Evolutionary conservation across 2,797 vertebrate genomes (phyloP).

Genomic region (Scolopax rusticola): DNA sequence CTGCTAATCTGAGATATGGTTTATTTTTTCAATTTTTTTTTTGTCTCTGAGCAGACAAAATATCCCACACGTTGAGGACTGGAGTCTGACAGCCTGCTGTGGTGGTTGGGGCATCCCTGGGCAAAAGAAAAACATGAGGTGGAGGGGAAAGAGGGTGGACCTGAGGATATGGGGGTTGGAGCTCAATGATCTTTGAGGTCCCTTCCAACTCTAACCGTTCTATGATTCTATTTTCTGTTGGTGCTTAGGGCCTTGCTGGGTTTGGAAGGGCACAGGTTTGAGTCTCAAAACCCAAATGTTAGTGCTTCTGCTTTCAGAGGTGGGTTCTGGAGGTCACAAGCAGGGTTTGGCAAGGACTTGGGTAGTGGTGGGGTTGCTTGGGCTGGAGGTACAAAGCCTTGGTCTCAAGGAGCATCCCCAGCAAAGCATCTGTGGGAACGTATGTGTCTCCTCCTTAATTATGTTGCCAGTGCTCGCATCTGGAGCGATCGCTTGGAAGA

Average conservation of each 20-base stretch:
- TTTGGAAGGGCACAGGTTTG: not conserved
- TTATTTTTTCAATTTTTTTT: no score
- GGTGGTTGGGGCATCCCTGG: rapidly evolving
- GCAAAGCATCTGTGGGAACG: not conserved
- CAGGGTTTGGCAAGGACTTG: not conserved
- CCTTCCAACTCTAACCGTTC: no score
- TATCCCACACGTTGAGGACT: not conserved
- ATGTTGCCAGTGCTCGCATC: rapidly evolving
- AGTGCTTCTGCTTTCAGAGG: rapidly evolving
- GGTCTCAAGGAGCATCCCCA: rapidly evolving
- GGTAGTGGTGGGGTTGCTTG: not conserved
- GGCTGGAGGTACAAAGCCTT: not conserved
- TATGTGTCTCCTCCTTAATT: rapidly evolving
- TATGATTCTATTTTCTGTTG: not conserved
- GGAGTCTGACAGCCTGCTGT: not conserved
- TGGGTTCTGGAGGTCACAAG: not conserved
- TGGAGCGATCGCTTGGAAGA: not conserved
- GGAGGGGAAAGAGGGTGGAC: no score
- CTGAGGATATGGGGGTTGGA: no score
- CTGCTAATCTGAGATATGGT: not conserved
- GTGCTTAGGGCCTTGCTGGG: not conserved
- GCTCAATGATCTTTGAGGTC: no score
- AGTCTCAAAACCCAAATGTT: not conserved
- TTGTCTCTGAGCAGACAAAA: rapidly evolving
- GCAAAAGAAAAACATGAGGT: not conserved